phyloP scores from a whole-genome alignment of 2,888 invertebrate species.

The Therioaphis trifolii region DNA sequence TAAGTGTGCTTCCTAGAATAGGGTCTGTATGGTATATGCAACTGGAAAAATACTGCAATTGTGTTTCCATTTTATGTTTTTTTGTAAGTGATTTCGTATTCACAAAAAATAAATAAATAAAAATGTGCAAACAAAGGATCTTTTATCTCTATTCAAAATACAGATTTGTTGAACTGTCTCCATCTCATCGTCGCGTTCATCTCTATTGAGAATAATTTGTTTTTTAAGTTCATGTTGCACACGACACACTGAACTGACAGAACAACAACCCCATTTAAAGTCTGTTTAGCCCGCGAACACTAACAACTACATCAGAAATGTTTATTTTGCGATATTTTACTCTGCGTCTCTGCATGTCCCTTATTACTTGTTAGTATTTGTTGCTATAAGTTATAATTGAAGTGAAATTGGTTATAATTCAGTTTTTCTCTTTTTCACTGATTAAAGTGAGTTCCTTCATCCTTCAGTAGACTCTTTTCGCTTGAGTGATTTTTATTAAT shows the following conservation, averaged over 20 bases:
- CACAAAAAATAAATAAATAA: neutral
- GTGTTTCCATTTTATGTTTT: conserved; percentile 18
- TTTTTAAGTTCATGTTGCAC: neutral
- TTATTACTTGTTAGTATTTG: too few species aligned
- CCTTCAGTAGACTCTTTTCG: too few species aligned
- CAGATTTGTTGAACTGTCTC: neutral
- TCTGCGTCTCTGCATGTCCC: too few species aligned
- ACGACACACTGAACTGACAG: neutral
- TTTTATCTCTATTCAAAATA: conserved; percentile 29
- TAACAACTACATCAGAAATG: neutral
- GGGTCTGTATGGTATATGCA: neutral
- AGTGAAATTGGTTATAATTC: too few species aligned
- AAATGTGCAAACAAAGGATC: conserved; percentile 17
- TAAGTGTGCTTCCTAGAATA: neutral
- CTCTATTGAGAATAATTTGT: conserved; percentile 35
- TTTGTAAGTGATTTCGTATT: conserved; percentile 19
- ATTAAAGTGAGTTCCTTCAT: too few species aligned
- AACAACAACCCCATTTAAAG: neutral
- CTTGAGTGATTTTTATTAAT: too few species aligned
- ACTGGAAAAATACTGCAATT: neutral
- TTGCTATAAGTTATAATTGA: too few species aligned
- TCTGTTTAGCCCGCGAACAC: neutral
- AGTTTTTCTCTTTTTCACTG: too few species aligned
- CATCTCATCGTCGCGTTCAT: conserved; percentile 5
- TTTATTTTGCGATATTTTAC: neutral